Base-by-base conservation (phyloP, 1,140 invertebrate species). In the Oncopeltus fasciatus region DNA sequence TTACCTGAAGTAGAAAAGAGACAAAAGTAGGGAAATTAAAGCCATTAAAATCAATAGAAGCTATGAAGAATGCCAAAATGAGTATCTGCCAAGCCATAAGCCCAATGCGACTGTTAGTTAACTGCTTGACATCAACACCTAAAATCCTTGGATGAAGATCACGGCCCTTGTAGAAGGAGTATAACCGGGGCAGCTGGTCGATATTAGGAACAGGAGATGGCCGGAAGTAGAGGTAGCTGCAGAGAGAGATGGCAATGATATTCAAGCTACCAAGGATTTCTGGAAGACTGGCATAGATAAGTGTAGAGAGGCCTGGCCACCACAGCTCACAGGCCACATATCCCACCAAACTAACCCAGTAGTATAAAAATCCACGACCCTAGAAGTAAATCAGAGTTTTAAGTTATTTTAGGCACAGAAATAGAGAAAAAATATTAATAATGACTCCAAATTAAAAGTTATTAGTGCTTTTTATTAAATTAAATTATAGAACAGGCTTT, bases 161-260 rank as follows among this genome's bases (percentile, higher is more conserved):
- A 47, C 78, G 78, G 1, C 81, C 81, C 66, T 79, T 75, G 70
- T 80, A 82, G 68, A 80, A 82, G 63, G 81, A 75, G 68, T 78
- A 80, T 11, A 77, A 58, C 3, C 77, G 47, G 20, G 68, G 77
- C 68, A 65, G 66, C 51, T 66, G 26, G 5, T 57, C 61, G 5
- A 69, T 47, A 21, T 59, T 70, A 20, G 74, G 76, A 3, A 67
- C 63, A 27, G 68, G 62, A 44, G 72, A 70, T 16, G 76, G 77
- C 65, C 74, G 75, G 2, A 76, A 21, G 61, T 74, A 74, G 2
- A 80, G 67, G 31, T 72, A 72, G 1, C 73, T 24, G 66, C 80
- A 81, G 43, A 82, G 72, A 9, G 74, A 8, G 0, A 79, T 66
- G 5, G 77, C 78, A 28, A 79, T 68, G n/a, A 76, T 67, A 64